Evolutionary conservation across 2,113 vertebrate species (phyloP), one percentile per base, ranked within the genome.

Genomic region (Nycticorax nycticorax): DNA sequence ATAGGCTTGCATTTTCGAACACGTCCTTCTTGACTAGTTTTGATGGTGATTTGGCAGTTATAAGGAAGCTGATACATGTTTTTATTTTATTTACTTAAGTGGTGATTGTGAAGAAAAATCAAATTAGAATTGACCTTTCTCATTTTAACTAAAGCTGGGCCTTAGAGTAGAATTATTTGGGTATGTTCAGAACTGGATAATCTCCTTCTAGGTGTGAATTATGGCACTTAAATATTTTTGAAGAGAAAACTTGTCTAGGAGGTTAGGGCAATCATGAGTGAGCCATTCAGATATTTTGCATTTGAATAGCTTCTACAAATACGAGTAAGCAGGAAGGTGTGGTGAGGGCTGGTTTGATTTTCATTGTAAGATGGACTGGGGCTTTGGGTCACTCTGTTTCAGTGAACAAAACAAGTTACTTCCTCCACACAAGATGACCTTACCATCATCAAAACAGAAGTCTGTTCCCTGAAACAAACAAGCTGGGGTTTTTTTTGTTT

Each of bases 21-120:
- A 10, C 2, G 1, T 35, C 9, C 32, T 66, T 68, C n/a, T 30
- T 68, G 16, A 45, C 52, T 82, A 32, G 45, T 74, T 92, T 72
- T 81, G 21, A 21, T 8, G 7, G 7, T 53, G 18, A n/a, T 90
- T 79, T 85, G 60, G 8, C 55, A 56, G 17, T 55, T 88, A 16
- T 0, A 7, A 64, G 53, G 24, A 56, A 53, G 12, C 10, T 2
- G 2, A n/a, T 66, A 4, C 0, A 6, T 41, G 8, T 2, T 83
- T 66, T 72, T 62, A 32, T 78, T 67, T 21, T 2, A 14, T 66
- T 74, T 92, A 17, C 32, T 74, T 35, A 60, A 71, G 13, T 18
- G 14, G 66, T 62, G 28, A 63, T 85, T 60, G 18, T 85, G 37
- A 73, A 76, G 37, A 73, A 92, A 79, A 62, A 68, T 60, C 1